Evolutionary conservation across 1,140 invertebrate species (phyloP).

Genomic region (Potamilus streckersoni): DNA sequence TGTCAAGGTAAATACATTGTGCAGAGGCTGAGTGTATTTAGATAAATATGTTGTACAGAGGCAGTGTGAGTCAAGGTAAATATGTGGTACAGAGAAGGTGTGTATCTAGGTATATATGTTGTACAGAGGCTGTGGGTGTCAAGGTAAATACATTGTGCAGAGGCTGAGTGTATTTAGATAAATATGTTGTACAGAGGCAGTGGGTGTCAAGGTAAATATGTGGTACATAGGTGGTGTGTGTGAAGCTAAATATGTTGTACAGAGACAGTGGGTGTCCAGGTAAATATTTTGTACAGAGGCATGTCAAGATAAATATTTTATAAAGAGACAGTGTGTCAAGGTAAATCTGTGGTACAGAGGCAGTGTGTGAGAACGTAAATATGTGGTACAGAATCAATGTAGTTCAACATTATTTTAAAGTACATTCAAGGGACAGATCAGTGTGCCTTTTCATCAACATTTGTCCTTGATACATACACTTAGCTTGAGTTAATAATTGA

Average conservation of each 20-base stretch:
- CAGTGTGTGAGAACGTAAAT: background rate
- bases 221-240: background rate
- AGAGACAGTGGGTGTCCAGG: conserved; percentile 16
- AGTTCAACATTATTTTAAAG: background rate
- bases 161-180: background rate
- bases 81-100: conserved; percentile 9
- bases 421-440: background rate
- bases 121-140: background rate
- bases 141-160: background rate
- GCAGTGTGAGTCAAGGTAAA: background rate
- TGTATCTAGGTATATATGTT: conserved; percentile 20
- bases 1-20: background rate
- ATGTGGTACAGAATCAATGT: background rate
- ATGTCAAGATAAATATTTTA: background rate
- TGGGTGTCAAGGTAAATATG: conserved; percentile 5
- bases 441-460: no score
- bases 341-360: background rate
- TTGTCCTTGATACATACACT: no score
- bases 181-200: conserved; percentile 8
- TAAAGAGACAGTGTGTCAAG: background rate
- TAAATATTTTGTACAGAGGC: background rate
- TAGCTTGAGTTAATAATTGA: no score
- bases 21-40: conserved; percentile 4
- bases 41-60: background rate
- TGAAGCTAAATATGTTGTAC: background rate